Evolutionary conservation across 2,113 vertebrate genomes (phyloP).

Genomic region (Gila orcuttii): DNA sequence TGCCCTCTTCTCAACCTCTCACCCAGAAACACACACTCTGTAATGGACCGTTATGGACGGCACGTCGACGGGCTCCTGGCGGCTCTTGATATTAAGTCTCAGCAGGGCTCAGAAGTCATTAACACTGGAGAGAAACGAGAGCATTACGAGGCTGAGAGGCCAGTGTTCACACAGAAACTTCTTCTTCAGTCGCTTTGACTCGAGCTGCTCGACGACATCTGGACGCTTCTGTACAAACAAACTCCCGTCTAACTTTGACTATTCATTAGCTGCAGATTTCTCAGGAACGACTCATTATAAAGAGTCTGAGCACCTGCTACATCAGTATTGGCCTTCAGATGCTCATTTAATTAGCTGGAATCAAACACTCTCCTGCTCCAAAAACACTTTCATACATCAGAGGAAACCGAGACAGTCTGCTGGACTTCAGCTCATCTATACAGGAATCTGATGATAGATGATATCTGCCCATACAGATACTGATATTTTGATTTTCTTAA

Average conservation of each 20-base stretch:
- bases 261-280: constrained; percentile 54
- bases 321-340: constrained; percentile 52
- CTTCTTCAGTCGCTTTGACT: neutral
- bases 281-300: constrained; percentile 50
- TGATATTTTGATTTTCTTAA: too few species aligned
- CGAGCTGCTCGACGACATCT: constrained; percentile 9
- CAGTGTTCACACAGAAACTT: neutral
- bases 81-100: constrained; percentile 53
- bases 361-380: constrained; percentile 43
- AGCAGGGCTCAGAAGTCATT: constrained; percentile 46
- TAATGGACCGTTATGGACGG: constrained; percentile 36
- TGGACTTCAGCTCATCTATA: constrained; percentile 5
- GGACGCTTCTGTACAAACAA: constrained; percentile 39
- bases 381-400: constrained; percentile 30
- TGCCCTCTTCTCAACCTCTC: constrained; percentile 55
- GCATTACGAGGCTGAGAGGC: neutral
- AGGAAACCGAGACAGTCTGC: neutral
- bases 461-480: too few species aligned
- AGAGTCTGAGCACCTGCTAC: constrained; percentile 54
- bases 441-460: too few species aligned
- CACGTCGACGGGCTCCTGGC: constrained; percentile 48
- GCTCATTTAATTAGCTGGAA: constrained; percentile 55
- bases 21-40: constrained; percentile 8
- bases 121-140: constrained; percentile 33
- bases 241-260: constrained; percentile 48